phyloP scores from a whole-genome alignment of 1,140 invertebrate genomes.

The Drosophila lacertosa region DNA sequence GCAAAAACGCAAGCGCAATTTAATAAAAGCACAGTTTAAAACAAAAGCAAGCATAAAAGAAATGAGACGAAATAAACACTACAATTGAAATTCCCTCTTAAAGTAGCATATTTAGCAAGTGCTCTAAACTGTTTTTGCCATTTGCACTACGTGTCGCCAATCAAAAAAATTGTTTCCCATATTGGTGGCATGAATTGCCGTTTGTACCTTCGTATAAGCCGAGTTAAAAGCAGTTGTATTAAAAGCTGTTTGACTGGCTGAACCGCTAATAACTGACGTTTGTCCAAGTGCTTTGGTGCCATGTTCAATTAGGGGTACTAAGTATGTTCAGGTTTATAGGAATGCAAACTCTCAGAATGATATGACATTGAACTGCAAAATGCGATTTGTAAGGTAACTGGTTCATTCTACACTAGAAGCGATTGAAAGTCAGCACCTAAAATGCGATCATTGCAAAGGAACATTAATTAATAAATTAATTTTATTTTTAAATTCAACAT shows the following conservation, averaged over 20 bases:
- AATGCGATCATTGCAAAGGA: too few species aligned
- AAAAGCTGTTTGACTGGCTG: conserved; percentile 17
- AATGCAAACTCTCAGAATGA: conserved; percentile 33
- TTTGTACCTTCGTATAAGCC: conserved; percentile 10
- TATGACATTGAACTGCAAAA: conserved; percentile 6
- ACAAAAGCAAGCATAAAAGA: conserved; percentile 1
- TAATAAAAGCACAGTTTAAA: conserved; percentile 11
- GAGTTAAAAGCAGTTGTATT: conserved; percentile 15
- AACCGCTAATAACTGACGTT: conserved; percentile 26
- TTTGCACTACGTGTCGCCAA: conserved; percentile 25
- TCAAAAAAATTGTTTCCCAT: conserved; percentile 26
- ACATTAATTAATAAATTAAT: too few species aligned
- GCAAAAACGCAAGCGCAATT: conserved; percentile 1
- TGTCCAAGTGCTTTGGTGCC: conserved; percentile 27
- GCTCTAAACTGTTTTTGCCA: conserved; percentile 18
- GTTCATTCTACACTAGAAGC: conserved; percentile 1
- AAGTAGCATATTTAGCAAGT: conserved; percentile 19
- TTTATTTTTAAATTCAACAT: too few species aligned
- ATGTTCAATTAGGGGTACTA: conserved; percentile 42
- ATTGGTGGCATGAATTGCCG: conserved; percentile 2
- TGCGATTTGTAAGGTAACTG: neutral
- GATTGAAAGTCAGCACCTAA: too few species aligned
- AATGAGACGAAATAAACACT: neutral
- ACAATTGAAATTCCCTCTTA: neutral
- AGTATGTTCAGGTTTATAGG: conserved; percentile 34